phyloP scores from a whole-genome alignment of 2,113 vertebrate species.

The Proteles cristata region DNA sequence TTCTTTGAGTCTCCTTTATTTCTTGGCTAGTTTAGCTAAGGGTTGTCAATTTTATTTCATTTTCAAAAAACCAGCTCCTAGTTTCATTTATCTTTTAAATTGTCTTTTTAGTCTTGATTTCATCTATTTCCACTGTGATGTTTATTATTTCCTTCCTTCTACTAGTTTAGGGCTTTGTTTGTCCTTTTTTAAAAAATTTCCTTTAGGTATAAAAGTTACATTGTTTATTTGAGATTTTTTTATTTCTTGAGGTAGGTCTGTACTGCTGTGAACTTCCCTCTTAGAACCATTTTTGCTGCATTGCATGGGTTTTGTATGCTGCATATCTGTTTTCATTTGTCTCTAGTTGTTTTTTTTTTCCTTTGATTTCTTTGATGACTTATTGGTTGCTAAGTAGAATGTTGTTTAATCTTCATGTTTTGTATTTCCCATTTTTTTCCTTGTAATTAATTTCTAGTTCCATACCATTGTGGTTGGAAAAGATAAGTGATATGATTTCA shows the following conservation, averaged over 20 bases:
- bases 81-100: background rate
- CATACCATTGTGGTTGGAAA: background rate
- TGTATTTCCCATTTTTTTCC: background rate
- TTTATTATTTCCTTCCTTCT: background rate
- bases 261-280: background rate
- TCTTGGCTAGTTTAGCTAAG: background rate
- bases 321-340: background rate
- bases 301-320: background rate
- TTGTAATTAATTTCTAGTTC: background rate
- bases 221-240: background rate
- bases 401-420: background rate
- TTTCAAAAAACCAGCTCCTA: background rate
- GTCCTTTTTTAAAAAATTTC: background rate
- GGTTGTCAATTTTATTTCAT: background rate
- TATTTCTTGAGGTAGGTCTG: background rate
- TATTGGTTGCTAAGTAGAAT: background rate
- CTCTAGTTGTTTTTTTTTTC: background rate
- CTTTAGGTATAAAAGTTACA: background rate
- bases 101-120: background rate
- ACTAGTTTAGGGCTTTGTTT: background rate
- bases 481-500: background rate
- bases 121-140: background rate
- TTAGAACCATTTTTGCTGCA: background rate
- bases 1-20: background rate
- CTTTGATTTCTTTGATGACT: background rate